Conservation (phyloP, 2,113 vertebrate species). For the Passer domesticus region DNA sequence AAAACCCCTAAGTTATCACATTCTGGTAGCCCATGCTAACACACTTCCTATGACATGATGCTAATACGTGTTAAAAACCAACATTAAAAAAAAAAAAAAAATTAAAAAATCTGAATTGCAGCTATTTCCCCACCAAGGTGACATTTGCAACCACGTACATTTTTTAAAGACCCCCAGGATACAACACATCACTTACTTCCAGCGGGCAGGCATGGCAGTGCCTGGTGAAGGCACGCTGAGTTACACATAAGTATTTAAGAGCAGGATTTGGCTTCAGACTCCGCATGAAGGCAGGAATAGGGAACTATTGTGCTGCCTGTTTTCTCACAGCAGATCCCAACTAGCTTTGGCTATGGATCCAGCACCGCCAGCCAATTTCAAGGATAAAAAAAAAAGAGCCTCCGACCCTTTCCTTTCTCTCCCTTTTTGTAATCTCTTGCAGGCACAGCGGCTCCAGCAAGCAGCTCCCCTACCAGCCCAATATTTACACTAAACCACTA, state of each 20-base stretch:
- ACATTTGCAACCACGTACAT: background rate
- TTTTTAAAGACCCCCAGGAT: background rate
- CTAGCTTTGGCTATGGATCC: constrained; percentile 53
- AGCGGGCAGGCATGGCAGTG: background rate
- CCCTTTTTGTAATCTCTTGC: constrained; percentile 63
- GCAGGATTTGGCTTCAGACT: constrained; percentile 54
- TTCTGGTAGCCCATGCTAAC: constrained; percentile 35
- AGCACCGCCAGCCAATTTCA: constrained; percentile 57
- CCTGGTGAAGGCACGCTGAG: constrained; percentile 41
- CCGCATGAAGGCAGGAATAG: constrained; percentile 15
- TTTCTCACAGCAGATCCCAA: constrained; percentile 65
- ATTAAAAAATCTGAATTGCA: background rate
- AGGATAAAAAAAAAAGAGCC: constrained; percentile 1
- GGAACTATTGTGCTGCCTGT: constrained; percentile 51
- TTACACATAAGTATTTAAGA: constrained; percentile 36
- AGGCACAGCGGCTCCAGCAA: constrained; percentile 62
- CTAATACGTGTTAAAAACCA: background rate
- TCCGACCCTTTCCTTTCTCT: constrained; percentile 67
- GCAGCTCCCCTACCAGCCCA: constrained; percentile 67
- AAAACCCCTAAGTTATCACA: constrained; percentile 19
- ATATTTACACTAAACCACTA: constrained; percentile 70
- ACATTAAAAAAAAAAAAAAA: background rate
- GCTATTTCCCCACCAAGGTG: background rate
- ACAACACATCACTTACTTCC: background rate
- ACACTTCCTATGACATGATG: background rate